Evolutionary conservation across 2,888 invertebrate genomes (phyloP).

Genomic region (Torymus aiolomorphi): DNA sequence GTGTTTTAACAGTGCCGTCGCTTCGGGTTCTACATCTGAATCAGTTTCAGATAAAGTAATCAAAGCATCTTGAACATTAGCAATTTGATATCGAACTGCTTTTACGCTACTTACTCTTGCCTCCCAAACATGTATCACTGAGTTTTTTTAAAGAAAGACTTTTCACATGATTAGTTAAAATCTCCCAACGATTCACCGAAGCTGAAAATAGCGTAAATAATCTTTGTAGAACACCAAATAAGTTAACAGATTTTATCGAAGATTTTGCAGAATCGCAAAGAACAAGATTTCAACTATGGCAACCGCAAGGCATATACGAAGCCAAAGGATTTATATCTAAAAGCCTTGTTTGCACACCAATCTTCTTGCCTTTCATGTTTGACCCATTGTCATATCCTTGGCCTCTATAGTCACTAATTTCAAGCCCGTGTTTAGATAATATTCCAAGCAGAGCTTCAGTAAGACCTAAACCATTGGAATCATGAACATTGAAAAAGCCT

Average conservation of each 20-base stretch:
- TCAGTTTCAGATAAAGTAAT: conserved; percentile 51
- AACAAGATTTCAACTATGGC: conserved; percentile 46
- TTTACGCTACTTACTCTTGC: conserved; percentile 61
- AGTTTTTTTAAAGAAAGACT: conserved; percentile 61
- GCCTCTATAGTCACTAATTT: conserved; percentile 64
- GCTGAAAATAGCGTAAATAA: conserved; percentile 57
- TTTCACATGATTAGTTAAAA: conserved; percentile 62
- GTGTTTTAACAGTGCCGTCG: too few relatives aligned
- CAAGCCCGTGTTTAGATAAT: conserved; percentile 64
- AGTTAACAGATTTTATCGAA: conserved; percentile 64
- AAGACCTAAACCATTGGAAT: conserved; percentile 43
- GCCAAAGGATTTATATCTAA: conserved; percentile 58
- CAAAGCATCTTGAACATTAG: conserved; percentile 64
- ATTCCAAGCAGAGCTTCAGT: conserved; percentile 62
- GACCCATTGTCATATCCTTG: conserved; percentile 70
- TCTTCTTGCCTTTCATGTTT: conserved; percentile 68
- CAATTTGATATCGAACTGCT: conserved; percentile 64
- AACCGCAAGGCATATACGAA: conserved; percentile 13
- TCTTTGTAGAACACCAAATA: conserved; percentile 66
- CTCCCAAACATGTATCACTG: conserved; percentile 63
- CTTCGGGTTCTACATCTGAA: too few relatives aligned
- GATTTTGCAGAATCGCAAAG: conserved; percentile 51
- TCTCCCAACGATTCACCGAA: conserved; percentile 63
- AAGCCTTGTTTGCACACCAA: conserved; percentile 68
- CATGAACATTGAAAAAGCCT: conserved; percentile 37